Percentiles rank a stretch among this genome's conserved stretches.
These are phyloP conservation scores for Pangasius sanitwongsei DNA, from an alignment of 2,797 vertebrate genomes.

Conservation along the genomic window DNA sequence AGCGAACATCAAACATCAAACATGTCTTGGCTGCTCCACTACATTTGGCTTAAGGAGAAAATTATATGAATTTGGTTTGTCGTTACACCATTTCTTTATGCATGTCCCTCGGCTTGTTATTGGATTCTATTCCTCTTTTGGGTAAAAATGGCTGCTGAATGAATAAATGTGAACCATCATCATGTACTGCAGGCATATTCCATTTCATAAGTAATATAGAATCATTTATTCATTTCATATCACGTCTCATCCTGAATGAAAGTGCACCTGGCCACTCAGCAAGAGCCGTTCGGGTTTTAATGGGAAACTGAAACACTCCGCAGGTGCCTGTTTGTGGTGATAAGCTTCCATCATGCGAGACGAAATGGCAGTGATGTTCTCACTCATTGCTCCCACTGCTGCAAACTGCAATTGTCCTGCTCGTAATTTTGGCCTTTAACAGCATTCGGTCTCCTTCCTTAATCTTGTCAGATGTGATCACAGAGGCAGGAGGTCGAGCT, in stretches of 20 bases:
- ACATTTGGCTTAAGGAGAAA: slow-evolving; percentile 1
- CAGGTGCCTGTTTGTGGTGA: slow-evolving; percentile 36
- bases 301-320: slow-evolving; percentile 38
- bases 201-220: slow-evolving; percentile 32
- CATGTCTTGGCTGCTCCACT: neutral
- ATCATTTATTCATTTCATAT: slow-evolving; percentile 40
- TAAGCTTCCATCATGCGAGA: slow-evolving; percentile 36
- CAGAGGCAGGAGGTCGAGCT: neutral
- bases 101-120: slow-evolving; percentile 11
- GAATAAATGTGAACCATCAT: slow-evolving; percentile 29
- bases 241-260: slow-evolving; percentile 31
- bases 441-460: neutral
- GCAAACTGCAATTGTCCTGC: slow-evolving; percentile 13
- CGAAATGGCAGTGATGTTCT: neutral
- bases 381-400: slow-evolving; percentile 20
- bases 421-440: neutral
- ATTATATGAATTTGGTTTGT: slow-evolving; percentile 8
- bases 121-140: slow-evolving; percentile 17
- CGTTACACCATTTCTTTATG: neutral
- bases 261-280: slow-evolving; percentile 34
- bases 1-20: neutral
- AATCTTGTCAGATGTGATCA: slow-evolving; percentile 5
- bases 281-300: slow-evolving; percentile 33
- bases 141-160: slow-evolving; percentile 9
- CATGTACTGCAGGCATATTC: slow-evolving; percentile 5